Evolutionary conservation across 2,113 vertebrate genomes (phyloP).

Genomic region (Octodon degus): DNA sequence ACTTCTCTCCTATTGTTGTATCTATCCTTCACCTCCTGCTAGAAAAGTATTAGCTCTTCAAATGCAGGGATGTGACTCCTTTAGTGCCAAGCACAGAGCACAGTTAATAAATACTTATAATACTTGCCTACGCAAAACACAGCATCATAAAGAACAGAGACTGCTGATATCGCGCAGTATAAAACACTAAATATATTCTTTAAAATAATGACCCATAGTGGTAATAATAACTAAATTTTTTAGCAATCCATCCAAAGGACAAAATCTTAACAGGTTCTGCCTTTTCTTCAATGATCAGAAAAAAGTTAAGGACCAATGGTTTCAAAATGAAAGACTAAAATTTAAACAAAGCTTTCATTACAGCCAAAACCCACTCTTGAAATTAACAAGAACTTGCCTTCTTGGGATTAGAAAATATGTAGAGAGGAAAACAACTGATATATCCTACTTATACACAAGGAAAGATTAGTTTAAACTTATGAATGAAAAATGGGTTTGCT

Average conservation of each 20-base stretch:
- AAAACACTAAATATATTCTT: slow-evolving; percentile 28
- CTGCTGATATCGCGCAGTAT: background rate
- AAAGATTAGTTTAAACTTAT: background rate
- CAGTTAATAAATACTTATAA: slow-evolving; percentile 44
- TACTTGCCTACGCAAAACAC: slow-evolving; percentile 19
- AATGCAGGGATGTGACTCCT: background rate
- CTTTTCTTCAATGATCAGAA: background rate
- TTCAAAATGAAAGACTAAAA: slow-evolving; percentile 33
- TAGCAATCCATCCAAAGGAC: background rate
- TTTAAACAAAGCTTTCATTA: background rate
- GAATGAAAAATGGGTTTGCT: background rate
- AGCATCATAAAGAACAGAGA: slow-evolving; percentile 4
- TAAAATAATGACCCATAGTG: background rate
- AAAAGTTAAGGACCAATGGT: background rate
- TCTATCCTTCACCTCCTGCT: background rate
- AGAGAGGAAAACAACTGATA: background rate
- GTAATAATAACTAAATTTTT: background rate
- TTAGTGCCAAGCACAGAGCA: background rate
- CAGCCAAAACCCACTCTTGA: background rate
- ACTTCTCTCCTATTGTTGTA: background rate
- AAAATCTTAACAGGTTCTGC: slow-evolving; percentile 11
- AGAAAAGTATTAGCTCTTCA: slow-evolving; percentile 25
- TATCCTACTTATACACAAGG: background rate
- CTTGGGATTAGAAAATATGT: background rate
- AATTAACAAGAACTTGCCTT: background rate